phyloP scores from a whole-genome alignment of 1,140 invertebrate species.

The Ips typographus region DNA sequence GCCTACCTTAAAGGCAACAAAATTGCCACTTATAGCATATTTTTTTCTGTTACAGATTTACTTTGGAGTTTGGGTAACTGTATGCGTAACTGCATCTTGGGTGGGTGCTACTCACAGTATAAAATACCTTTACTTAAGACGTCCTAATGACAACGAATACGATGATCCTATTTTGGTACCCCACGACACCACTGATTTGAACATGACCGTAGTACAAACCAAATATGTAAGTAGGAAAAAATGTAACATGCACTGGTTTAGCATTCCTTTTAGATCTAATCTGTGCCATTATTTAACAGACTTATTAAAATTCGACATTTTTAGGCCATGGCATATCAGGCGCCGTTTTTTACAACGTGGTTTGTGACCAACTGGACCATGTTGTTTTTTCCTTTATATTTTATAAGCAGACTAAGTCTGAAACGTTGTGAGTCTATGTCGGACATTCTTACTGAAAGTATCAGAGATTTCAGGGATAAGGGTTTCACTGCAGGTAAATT shows the following conservation, averaged over 20 bases:
- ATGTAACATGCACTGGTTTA: not conserved
- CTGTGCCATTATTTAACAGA: too few species aligned
- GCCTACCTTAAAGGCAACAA: conserved; percentile 2
- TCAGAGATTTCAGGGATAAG: conserved; percentile 82
- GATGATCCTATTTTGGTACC: conserved; percentile 52
- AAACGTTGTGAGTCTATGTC: conserved; percentile 73
- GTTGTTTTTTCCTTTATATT: conserved; percentile 87
- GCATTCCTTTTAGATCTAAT: not conserved
- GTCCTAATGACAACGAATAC: conserved; percentile 49
- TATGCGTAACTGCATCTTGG: conserved; percentile 83
- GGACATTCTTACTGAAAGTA: conserved; percentile 74
- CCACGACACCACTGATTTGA: conserved; percentile 52
- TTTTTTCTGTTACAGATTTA: conserved; percentile 68
- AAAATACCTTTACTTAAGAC: conserved; percentile 76
- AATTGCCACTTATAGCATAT: not conserved
- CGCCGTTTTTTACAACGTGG: conserved; percentile 93
- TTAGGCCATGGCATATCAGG: conserved; percentile 71
- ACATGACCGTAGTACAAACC: conserved; percentile 53
- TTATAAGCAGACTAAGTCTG: conserved; percentile 69
- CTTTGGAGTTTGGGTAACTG: conserved; percentile 81
- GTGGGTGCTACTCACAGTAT: conserved; percentile 86
- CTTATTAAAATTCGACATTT: conserved; percentile 45
- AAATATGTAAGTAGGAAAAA: conserved; percentile 50
- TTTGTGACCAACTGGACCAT: conserved; percentile 92
- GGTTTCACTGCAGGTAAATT: conserved; percentile 76